phyloP scores from a whole-genome alignment of 2,888 invertebrate genomes.

The Hymenopus coronatus region DNA sequence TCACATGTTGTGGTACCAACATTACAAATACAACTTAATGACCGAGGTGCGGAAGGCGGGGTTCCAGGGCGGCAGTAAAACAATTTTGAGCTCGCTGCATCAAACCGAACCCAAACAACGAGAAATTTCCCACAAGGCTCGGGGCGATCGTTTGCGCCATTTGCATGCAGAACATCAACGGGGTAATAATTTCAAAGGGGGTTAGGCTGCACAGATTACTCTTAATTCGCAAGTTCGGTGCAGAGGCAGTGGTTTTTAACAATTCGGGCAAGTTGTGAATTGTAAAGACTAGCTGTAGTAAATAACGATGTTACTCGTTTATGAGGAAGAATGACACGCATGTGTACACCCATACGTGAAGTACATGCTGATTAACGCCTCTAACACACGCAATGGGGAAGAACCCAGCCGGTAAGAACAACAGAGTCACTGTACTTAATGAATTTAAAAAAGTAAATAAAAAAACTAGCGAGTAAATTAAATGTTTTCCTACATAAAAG shows the following conservation, averaged over 20 bases:
- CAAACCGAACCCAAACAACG: background rate
- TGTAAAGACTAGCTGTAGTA: background rate
- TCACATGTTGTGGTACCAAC: background rate
- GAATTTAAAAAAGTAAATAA: too few species aligned
- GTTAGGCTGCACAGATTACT: background rate
- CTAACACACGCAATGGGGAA: background rate
- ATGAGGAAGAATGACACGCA: too few species aligned
- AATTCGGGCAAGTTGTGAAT: background rate
- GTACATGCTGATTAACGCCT: background rate
- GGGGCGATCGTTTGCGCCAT: background rate
- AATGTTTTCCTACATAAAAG: too few species aligned
- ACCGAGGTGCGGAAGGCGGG: background rate
- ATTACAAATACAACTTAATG: background rate
- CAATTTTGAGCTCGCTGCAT: background rate
- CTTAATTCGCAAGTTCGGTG: background rate
- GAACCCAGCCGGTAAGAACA: background rate
- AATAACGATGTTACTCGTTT: background rate
- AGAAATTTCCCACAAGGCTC: background rate
- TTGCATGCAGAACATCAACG: background rate
- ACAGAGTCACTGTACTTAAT: background rate
- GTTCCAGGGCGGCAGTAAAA: background rate
- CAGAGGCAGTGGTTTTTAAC: background rate
- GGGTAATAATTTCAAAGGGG: background rate
- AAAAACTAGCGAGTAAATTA: too few species aligned
- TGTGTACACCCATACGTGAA: background rate